These are phyloP conservation scores for Squalus acanthias DNA, from an alignment of 2,797 vertebrate genomes.

Conservation along the genomic window DNA sequence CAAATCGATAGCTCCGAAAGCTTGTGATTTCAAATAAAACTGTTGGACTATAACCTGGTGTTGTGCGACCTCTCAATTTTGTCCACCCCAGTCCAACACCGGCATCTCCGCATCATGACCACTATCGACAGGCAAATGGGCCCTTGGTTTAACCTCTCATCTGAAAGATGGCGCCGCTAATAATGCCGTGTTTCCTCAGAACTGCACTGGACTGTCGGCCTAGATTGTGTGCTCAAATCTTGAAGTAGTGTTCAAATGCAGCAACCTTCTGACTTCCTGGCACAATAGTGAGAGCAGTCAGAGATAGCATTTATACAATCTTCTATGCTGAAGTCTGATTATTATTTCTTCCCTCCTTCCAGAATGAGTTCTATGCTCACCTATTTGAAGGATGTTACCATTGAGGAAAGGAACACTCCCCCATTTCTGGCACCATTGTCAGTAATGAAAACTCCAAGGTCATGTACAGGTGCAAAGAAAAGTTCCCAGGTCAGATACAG, in stretches of 20 bases:
- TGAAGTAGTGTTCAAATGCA: background rate
- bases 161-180: background rate
- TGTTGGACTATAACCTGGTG: too few relatives aligned
- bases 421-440: background rate
- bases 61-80: too few relatives aligned
- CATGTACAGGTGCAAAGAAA: background rate
- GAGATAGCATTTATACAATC: background rate
- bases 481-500: background rate
- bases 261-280: background rate
- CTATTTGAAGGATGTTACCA: background rate
- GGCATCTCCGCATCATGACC: too few relatives aligned
- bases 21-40: too few relatives aligned
- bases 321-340: background rate
- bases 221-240: background rate
- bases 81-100: too few relatives aligned
- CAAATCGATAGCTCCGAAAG: too few relatives aligned
- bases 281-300: background rate
- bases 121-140: background rate
- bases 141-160: background rate
- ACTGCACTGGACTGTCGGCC: background rate
- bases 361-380: background rate
- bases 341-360: background rate
- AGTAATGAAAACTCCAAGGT: background rate
- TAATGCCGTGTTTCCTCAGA: background rate
- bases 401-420: background rate